phyloP scores from a whole-genome alignment of 2,113 vertebrate genomes.

The Laterallus jamaicensis region DNA sequence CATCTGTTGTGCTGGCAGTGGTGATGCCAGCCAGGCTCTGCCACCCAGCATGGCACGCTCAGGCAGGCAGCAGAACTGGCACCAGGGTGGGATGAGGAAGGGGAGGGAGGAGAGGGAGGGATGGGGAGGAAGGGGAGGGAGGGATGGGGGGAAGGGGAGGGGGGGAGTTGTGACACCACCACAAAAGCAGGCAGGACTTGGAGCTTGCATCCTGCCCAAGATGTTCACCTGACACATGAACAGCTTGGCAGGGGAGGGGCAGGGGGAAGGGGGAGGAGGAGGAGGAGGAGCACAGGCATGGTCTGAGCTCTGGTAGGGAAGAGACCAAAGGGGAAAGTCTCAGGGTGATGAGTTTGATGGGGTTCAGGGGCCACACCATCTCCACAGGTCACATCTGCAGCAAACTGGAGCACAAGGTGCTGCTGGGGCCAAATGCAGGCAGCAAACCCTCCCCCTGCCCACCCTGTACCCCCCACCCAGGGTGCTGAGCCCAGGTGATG shows the following conservation, averaged over 20 bases:
- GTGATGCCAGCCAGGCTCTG: conserved; percentile 43
- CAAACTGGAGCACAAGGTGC: fast-evolving
- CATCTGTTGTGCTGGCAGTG: conserved; percentile 36
- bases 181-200: background rate
- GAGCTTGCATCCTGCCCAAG: background rate
- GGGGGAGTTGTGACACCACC: background rate
- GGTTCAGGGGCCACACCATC: background rate
- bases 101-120: background rate
- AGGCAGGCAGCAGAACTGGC: conserved; percentile 17
- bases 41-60: conserved; percentile 36
- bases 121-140: no score
- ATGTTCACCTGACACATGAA: conserved; percentile 46
- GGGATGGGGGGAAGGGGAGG: no score
- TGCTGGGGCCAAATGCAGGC: background rate
- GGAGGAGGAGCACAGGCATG: background rate
- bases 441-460: background rate
- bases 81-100: background rate
- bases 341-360: fast-evolving
- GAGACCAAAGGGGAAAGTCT: background rate
- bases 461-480: fast-evolving
- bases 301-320: background rate
- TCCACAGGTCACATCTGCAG: background rate
- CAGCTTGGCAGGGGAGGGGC: conserved; percentile 32
- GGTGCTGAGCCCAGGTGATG: background rate
- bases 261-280: background rate